phyloP scores from a whole-genome alignment of 2,888 invertebrate species.

The Theodoxus fluviatilis region DNA sequence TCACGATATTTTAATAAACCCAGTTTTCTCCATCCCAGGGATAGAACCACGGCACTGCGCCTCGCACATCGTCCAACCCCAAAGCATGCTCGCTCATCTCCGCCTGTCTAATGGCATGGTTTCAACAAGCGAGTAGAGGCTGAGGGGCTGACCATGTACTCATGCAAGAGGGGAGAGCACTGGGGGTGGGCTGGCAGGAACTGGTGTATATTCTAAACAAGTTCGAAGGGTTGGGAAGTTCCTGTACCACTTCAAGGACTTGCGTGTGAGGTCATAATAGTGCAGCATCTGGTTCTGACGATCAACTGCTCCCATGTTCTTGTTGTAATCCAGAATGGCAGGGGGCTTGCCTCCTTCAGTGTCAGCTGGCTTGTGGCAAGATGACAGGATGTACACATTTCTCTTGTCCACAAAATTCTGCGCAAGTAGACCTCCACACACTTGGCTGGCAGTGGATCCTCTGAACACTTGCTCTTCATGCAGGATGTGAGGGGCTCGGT shows the following conservation, averaged over 20 bases:
- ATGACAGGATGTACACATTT: constrained; percentile 14
- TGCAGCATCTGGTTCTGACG: constrained; percentile 12
- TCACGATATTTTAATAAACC: no score
- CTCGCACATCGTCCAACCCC: no score
- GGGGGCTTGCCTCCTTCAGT: background rate
- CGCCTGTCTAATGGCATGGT: no score
- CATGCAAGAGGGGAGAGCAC: no score
- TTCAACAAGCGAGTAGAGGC: no score
- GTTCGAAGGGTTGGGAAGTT: no score
- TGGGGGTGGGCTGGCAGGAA: no score
- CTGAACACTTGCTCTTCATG: background rate
- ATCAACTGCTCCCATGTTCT: constrained; percentile 25
- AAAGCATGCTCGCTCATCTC: no score
- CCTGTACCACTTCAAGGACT: constrained; percentile 22
- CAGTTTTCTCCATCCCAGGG: no score
- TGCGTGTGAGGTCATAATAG: constrained; percentile 16
- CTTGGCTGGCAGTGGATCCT: background rate
- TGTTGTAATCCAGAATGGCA: constrained; percentile 17
- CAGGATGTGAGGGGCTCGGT: constrained; percentile 6
- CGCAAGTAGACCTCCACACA: background rate
- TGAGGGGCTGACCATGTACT: no score
- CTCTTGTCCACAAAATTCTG: constrained; percentile 7
- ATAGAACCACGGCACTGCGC: no score
- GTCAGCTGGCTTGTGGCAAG: background rate
- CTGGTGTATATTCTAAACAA: no score